Evolutionary conservation across 1,140 invertebrate species (phyloP), one percentile per base, ranked within the genome.

Genomic region (Charaxes varanes): DNA sequence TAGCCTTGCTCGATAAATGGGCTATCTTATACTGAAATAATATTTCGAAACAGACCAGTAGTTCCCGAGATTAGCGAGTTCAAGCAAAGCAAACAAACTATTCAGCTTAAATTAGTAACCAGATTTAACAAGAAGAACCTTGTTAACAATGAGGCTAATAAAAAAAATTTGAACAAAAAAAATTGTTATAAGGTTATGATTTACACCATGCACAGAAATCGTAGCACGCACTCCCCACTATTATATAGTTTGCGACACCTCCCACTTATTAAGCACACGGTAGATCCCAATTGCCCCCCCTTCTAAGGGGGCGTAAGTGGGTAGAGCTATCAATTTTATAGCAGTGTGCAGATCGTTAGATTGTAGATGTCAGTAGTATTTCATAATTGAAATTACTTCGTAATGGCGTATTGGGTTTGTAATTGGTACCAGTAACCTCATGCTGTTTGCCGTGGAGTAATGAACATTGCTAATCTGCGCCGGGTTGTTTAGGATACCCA

Each of bases 191-290:
- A n/a, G n/a, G n/a, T 36, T 5, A 27, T 43, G 3, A 15, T 27
- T 26, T 46, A 11, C 2, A 27, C 44, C 40, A 44, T 14, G 38
- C 38, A 24, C 11, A 13, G 36, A 45, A 35, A 44, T 41, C 46
- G 40, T 18, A 26, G 23, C 28, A 54, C 52, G 55, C 56, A 59
- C 41, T 62, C 58, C 59, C 62, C 60, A 46, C 68, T 48, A 56
- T 64, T 49, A 61, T 40, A 24, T 38, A 56, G 37, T 52, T 59
- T 41, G 54, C 47, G 60, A 58, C 66, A 64, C 65, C 68, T 72
- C 68, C 65, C 56, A 71, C 62, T 62, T 58, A 69, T 72, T 69
- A 69, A 62, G 41, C 53, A 53, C 61, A 59, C 41, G 53, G 55
- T 54, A 50, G 48, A 69, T 53, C 46, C 50, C 37, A 38, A 51